These are phyloP conservation scores for Drosophila grimshawi DNA, from an alignment of 1,140 invertebrate genomes.

Conservation along the genomic window DNA sequence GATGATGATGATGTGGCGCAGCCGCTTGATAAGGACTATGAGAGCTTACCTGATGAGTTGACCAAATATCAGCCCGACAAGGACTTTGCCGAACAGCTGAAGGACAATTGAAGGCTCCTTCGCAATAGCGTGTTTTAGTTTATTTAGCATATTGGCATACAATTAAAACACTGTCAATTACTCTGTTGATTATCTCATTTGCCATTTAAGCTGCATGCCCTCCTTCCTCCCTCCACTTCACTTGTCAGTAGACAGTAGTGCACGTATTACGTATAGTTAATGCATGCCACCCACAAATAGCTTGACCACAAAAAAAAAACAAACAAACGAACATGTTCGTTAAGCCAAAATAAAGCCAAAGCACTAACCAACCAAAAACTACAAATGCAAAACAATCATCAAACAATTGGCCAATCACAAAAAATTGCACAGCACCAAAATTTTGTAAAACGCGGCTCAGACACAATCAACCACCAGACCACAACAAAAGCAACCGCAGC, in stretches of 20 bases:
- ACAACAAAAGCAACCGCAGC: conserved; percentile 27
- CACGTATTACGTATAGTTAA: conserved; percentile 7
- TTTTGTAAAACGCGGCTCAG: conserved; percentile 9
- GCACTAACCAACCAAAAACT: conserved; percentile 6
- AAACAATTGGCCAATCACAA: conserved; percentile 54
- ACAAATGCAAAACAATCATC: conserved; percentile 22
- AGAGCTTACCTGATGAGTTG: conserved; percentile 58
- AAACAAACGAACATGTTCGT: background rate
- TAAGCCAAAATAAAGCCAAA: conserved; percentile 16
- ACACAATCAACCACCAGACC: conserved; percentile 5
- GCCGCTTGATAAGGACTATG: conserved; percentile 54
- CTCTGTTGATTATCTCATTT: conserved; percentile 23
- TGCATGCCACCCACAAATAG: conserved; percentile 28
- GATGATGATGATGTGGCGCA: conserved; percentile 11
- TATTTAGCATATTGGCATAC: conserved; percentile 10
- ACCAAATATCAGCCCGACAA: conserved; percentile 63
- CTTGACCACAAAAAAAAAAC: background rate
- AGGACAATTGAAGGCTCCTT: conserved; percentile 24
- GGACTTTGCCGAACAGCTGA: conserved; percentile 41
- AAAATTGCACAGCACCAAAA: conserved; percentile 20
- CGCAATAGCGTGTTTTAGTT: background rate
- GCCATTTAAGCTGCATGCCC: conserved; percentile 15
- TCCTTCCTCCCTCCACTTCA: background rate
- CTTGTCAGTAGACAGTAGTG: conserved; percentile 15
- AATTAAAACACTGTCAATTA: background rate